phyloP scores from a whole-genome alignment of 1,140 invertebrate genomes.

The Calosoma granatense region DNA sequence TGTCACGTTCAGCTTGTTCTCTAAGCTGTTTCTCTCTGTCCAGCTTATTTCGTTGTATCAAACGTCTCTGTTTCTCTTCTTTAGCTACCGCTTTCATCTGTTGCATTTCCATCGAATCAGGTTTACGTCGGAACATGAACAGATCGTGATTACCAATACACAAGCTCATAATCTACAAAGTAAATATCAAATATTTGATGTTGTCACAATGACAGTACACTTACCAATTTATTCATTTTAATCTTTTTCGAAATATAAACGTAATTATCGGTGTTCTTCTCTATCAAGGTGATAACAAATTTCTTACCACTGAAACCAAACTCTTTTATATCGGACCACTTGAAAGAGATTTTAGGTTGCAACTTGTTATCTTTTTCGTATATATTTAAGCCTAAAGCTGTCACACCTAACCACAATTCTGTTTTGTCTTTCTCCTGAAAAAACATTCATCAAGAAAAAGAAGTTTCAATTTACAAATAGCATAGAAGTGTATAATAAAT shows the following conservation, averaged over 20 bases:
- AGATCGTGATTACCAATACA: conserved; percentile 96
- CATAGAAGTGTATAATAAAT: too few relatives aligned
- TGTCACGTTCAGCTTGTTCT: conserved; percentile 83
- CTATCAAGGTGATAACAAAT: conserved; percentile 90
- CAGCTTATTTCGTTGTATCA: conserved; percentile 83
- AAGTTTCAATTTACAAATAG: not conserved
- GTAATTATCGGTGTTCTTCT: conserved; percentile 81
- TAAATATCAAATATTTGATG: conserved; percentile 7
- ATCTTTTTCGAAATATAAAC: conserved; percentile 88
- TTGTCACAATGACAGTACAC: conserved; percentile 18
- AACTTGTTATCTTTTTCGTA: conserved; percentile 96
- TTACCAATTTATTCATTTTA: conserved; percentile 82
- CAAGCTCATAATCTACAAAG: conserved; percentile 75
- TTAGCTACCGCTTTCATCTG: conserved; percentile 97
- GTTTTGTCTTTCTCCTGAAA: conserved; percentile 95
- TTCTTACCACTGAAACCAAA: conserved; percentile 98
- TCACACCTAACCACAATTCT: conserved; percentile 94
- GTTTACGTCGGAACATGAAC: conserved; percentile 85
- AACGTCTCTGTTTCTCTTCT: conserved; percentile 78
- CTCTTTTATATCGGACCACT: conserved; percentile 96
- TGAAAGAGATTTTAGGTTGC: conserved; percentile 88
- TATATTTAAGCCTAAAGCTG: conserved; percentile 93
- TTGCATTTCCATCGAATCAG: conserved; percentile 92
- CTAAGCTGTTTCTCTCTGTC: conserved; percentile 85
- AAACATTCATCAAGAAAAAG: not conserved